Evolutionary conservation across 2,888 invertebrate species (phyloP).

Genomic region (Andrena marginata): DNA sequence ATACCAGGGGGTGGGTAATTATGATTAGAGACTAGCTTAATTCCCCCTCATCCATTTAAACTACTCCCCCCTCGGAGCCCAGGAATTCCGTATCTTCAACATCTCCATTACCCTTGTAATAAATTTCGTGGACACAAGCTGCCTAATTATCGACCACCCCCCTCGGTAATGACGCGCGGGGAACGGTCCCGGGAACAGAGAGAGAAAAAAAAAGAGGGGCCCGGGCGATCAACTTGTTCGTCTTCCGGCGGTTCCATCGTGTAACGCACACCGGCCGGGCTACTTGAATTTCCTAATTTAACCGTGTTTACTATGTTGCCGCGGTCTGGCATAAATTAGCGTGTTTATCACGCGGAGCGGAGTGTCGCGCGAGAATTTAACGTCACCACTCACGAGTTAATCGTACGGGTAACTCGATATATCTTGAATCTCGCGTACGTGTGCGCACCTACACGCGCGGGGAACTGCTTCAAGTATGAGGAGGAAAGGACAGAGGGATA

Average conservation of each 20-base stretch:
- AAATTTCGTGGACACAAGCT: too few relatives aligned
- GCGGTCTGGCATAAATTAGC: conserved; percentile 44
- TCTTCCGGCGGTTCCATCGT: conserved; percentile 1
- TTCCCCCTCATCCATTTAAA: too few relatives aligned
- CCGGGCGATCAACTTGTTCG: conserved; percentile 15
- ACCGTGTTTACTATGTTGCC: conserved; percentile 31
- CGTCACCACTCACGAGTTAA: conserved; percentile 57
- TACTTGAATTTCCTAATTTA: conserved; percentile 59
- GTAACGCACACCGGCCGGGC: conserved; percentile 24
- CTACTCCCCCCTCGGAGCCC: too few relatives aligned
- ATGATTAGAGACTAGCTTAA: too few relatives aligned
- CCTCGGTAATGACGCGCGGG: too few relatives aligned
- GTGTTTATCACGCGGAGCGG: conserved; percentile 47
- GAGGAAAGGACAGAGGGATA: too few relatives aligned
- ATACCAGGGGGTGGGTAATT: too few relatives aligned
- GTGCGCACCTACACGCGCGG: neutral
- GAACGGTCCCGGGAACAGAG: neutral
- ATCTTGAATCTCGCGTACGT: conserved; percentile 48
- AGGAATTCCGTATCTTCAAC: conserved; percentile 7
- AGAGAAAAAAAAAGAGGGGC: neutral
- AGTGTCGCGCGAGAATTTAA: conserved; percentile 56
- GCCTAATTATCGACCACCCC: too few relatives aligned
- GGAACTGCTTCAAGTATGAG: too few relatives aligned
- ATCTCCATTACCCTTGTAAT: too few relatives aligned
- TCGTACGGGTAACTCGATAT: conserved; percentile 65